phyloP scores from a whole-genome alignment of 2,888 invertebrate genomes.

The Xylota sylvarum region DNA sequence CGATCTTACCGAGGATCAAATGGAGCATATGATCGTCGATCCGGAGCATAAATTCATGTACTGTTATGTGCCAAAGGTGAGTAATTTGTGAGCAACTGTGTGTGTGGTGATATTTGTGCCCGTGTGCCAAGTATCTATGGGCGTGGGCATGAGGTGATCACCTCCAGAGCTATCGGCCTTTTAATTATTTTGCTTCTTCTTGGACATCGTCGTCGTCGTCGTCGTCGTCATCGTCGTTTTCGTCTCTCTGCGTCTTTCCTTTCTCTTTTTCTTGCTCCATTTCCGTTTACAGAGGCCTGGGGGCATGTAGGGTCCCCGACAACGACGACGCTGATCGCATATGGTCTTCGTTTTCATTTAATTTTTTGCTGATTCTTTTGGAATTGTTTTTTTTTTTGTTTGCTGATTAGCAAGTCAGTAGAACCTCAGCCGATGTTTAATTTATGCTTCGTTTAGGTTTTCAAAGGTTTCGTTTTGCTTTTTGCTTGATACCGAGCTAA shows the following conservation, averaged over 20 bases:
- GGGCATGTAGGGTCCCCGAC: conserved; percentile 26
- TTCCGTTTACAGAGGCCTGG: conserved; percentile 40
- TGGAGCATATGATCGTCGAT: conserved; percentile 94
- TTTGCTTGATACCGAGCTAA: conserved; percentile 13
- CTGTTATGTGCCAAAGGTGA: conserved; percentile 97
- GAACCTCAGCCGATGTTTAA: conserved; percentile 28
- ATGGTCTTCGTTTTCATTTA: conserved; percentile 38
- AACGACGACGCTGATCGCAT: neutral
- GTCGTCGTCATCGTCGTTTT: conserved; percentile 16
- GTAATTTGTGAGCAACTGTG: conserved; percentile 78
- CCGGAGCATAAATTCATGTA: conserved; percentile 93
- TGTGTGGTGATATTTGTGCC: neutral
- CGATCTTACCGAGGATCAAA: conserved; percentile 86
- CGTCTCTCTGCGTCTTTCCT: neutral
- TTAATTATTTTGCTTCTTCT: conserved; percentile 46
- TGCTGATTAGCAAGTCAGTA: conserved; percentile 3
- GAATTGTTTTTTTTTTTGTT: conserved; percentile 20
- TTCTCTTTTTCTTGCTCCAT: conserved; percentile 47
- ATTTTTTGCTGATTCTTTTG: conserved; percentile 30
- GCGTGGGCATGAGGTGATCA: conserved; percentile 22
- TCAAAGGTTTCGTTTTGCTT: neutral
- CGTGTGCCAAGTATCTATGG: neutral
- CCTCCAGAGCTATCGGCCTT: conserved; percentile 21
- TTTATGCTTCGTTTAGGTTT: conserved; percentile 42
- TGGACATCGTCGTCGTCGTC: neutral